Evolutionary conservation across 2,113 vertebrate genomes (phyloP).

Genomic region (Mormyrus lacerda): DNA sequence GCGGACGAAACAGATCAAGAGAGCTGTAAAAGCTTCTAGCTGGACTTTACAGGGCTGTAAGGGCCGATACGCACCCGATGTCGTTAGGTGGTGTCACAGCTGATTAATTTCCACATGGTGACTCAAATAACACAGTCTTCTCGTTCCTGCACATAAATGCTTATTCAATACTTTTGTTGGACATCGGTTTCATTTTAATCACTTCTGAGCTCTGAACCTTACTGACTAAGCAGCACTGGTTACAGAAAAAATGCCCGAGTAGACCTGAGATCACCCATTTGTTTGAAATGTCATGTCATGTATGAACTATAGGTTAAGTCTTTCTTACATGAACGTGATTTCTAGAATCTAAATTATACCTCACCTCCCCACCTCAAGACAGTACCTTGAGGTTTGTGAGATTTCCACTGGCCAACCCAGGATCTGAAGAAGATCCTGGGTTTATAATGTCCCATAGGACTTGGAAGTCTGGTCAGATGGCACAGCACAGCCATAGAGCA

Average conservation of each 20-base stretch:
- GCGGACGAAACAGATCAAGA: neutral
- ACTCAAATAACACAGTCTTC: neutral
- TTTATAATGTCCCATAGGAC: neutral
- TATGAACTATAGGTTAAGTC: neutral
- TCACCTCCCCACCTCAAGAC: neutral
- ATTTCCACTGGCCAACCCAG: neutral
- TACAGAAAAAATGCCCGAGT: neutral
- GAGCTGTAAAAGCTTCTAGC: neutral
- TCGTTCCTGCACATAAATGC: neutral
- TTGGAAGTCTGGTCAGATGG: neutral
- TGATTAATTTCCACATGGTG: neutral
- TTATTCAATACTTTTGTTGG: neutral
- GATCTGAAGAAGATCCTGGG: neutral
- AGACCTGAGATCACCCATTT: neutral
- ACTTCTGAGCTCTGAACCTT: neutral
- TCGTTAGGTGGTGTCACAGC: neutral
- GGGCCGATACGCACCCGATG: neutral
- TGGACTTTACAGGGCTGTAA: neutral
- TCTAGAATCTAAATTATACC: neutral
- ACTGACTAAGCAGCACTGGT: neutral
- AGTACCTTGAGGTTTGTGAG: neutral
- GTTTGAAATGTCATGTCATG: neutral
- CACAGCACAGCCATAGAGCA: neutral
- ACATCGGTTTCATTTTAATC: neutral
- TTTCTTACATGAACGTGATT: neutral